A percentile compares a stretch with the other conserved stretches of the same genome.
phyloP scores from a whole-genome alignment of 2,888 invertebrate species.

The Sussaba pulchella region DNA sequence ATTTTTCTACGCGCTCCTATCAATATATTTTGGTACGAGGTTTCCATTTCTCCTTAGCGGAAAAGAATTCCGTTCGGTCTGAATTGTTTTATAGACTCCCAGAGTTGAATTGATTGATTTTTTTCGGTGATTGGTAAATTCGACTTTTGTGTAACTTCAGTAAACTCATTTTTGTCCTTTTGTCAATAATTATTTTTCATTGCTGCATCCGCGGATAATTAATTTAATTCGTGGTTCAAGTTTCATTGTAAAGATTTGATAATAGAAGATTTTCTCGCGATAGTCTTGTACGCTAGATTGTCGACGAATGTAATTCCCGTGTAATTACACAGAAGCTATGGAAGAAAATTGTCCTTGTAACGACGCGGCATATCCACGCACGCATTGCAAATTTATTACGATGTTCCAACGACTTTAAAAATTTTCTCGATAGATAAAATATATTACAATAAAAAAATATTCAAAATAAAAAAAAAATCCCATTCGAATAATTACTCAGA shows the following conservation, averaged over 20 bases:
- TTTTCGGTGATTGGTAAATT: no score
- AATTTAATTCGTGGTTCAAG: constrained; percentile 9
- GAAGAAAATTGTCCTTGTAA: constrained; percentile 23
- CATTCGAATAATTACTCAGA: no score
- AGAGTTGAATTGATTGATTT: no score
- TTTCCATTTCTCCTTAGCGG: no score
- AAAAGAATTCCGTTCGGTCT: no score
- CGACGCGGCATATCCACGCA: background rate
- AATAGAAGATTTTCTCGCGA: background rate
- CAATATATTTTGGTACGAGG: no score
- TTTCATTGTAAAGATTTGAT: constrained; percentile 14
- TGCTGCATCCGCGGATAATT: background rate
- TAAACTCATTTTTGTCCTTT: no score
- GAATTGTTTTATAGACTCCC: no score
- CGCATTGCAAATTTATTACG: background rate
- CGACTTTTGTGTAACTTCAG: no score
- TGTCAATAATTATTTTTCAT: no score
- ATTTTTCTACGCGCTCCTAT: no score
- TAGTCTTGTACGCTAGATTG: background rate
- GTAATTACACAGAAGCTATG: constrained; percentile 20
- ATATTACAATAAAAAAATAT: background rate
- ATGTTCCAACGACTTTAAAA: background rate
- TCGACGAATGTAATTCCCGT: constrained; percentile 16
- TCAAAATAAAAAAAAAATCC: no score
- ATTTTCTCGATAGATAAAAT: background rate